Evolutionary conservation across 1,140 invertebrate genomes (phyloP).

Genomic region (Sipha flava): DNA sequence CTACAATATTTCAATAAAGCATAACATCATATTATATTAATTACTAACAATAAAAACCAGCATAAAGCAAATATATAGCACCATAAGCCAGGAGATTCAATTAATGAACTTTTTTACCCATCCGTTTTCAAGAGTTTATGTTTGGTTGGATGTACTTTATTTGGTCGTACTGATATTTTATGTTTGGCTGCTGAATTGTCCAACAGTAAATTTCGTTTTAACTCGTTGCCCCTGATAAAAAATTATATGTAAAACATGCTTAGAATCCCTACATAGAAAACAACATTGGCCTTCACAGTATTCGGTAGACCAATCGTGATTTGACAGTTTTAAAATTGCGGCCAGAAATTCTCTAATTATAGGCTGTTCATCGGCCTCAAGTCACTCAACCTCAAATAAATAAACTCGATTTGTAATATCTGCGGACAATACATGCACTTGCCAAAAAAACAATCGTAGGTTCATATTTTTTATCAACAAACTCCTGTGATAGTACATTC

Average conservation of each 20-base stretch:
- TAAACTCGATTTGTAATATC: conserved; percentile 10
- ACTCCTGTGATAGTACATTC: neutral
- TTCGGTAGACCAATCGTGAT: conserved; percentile 25
- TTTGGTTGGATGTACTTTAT: conserved; percentile 42
- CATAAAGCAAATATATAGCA: neutral
- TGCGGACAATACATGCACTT: neutral
- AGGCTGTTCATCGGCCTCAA: conserved; percentile 6
- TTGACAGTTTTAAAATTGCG: conserved; percentile 16
- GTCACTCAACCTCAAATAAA: conserved; percentile 25
- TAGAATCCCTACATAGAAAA: neutral
- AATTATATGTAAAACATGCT: conserved; percentile 25
- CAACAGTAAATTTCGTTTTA: conserved; percentile 51
- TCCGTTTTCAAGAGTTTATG: conserved; percentile 10
- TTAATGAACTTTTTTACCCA: conserved; percentile 5
- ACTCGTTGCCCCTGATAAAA: conserved; percentile 37
- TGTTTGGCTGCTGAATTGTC: conserved; percentile 65
- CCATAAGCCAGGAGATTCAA: neutral
- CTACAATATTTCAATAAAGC: neutral
- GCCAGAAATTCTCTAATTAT: conserved; percentile 25
- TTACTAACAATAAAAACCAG: neutral
- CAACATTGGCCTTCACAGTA: conserved; percentile 21
- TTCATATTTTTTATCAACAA: conserved; percentile 3
- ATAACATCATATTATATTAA: neutral
- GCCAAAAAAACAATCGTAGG: conserved; percentile 3
- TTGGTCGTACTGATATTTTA: conserved; percentile 61